These are phyloP conservation scores for Hyposoter dolosus DNA, from an alignment of 2,888 invertebrate genomes.

Conservation along the genomic window DNA sequence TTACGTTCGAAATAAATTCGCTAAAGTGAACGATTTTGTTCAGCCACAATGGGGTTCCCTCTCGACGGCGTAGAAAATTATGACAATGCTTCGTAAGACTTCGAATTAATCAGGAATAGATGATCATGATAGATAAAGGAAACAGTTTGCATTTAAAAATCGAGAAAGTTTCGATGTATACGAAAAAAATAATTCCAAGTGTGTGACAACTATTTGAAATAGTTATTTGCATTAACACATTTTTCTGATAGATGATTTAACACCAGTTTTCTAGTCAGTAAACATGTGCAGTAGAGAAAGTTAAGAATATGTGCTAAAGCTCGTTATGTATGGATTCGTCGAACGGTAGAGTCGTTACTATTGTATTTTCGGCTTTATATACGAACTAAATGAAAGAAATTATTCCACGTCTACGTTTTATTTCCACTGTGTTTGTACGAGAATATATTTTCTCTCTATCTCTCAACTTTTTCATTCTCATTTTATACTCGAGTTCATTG, in stretches of 20 bases:
- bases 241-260: constrained; percentile 22
- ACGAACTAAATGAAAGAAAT: background rate
- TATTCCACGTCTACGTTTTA: background rate
- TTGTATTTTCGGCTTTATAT: background rate
- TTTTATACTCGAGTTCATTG: background rate
- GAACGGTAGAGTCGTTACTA: constrained; percentile 15
- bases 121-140: no score
- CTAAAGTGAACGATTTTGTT: no score
- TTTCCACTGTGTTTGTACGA: background rate
- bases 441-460: background rate
- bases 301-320: constrained; percentile 32
- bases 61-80: no score
- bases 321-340: constrained; percentile 6
- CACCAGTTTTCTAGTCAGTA: constrained; percentile 20
- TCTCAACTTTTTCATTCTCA: background rate
- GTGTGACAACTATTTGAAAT: background rate
- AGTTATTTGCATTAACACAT: background rate
- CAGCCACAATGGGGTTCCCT: no score
- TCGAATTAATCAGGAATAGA: no score
- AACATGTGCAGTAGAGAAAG: constrained; percentile 49
- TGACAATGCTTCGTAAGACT: no score
- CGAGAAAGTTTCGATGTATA: background rate
- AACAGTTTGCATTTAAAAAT: no score
- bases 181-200: background rate
- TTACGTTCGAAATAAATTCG: no score